A percentile compares a stretch with the other conserved stretches of the same genome.
phyloP scores from a whole-genome alignment of 2,797 vertebrate genomes.

The Lithobates pipiens region DNA sequence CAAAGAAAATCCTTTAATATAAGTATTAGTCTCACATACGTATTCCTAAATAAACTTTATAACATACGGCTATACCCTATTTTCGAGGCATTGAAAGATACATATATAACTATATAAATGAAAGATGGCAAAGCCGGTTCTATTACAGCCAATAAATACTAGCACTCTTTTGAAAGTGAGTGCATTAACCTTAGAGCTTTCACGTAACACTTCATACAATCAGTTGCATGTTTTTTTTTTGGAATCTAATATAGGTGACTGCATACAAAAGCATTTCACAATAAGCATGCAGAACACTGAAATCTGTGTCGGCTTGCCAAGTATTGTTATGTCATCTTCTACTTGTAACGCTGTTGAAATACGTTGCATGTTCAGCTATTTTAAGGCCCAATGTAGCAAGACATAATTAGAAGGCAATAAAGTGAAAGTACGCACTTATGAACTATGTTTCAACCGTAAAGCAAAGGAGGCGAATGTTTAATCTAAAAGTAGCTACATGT shows the following conservation, averaged over 20 bases:
- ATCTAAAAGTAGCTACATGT: constrained; percentile 18
- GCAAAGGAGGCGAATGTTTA: constrained; percentile 7
- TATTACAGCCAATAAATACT: constrained; percentile 4
- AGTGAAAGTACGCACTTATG: constrained; percentile 38
- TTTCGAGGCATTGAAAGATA: not conserved
- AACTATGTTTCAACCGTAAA: constrained; percentile 40
- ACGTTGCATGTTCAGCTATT: constrained; percentile 42
- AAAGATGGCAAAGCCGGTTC: not conserved
- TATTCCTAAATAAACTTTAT: not conserved
- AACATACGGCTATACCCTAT: not conserved
- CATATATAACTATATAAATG: not conserved
- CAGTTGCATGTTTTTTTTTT: constrained; percentile 15
- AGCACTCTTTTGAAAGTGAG: not conserved
- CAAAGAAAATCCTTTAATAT: not conserved
- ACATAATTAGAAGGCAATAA: constrained; percentile 53
- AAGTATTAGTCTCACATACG: not conserved
- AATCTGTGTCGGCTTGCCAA: constrained; percentile 46
- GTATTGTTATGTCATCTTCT: constrained; percentile 56
- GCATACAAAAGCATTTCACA: constrained; percentile 34
- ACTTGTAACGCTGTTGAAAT: constrained; percentile 44
- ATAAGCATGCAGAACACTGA: constrained; percentile 25
- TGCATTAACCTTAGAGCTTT: constrained; percentile 17
- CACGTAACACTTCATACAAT: constrained; percentile 21
- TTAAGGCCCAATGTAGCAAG: constrained; percentile 13
- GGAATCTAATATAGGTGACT: constrained; percentile 4